Conservation (phyloP, 1,140 invertebrate genomes). For the Drosophila santomea region DNA sequence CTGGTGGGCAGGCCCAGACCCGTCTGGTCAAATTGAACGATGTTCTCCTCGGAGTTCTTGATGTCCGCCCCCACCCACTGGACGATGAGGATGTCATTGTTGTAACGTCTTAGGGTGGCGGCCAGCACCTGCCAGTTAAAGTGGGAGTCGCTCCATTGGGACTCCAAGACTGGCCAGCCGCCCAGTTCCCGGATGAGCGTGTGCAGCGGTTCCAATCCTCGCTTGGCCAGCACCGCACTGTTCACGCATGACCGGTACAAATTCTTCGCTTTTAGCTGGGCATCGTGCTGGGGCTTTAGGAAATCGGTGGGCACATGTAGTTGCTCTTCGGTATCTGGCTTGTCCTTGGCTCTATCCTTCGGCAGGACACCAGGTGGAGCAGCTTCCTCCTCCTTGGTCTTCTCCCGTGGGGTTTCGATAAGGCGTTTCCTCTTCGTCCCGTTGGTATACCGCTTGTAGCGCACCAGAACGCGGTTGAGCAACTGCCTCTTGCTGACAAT, state of each 20-base stretch:
- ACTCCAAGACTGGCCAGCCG: conserved; percentile 93
- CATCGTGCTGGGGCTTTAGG: conserved; percentile 84
- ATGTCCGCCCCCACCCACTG: conserved; percentile 95
- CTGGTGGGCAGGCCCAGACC: conserved; percentile 93
- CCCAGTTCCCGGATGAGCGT: conserved; percentile 90
- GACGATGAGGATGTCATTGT: conserved; percentile 92
- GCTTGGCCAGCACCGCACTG: conserved; percentile 88
- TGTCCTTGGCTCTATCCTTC: conserved; percentile 20
- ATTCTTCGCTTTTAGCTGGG: conserved; percentile 90
- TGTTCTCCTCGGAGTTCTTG: conserved; percentile 93
- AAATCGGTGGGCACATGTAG: conserved; percentile 15
- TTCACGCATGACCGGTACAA: conserved; percentile 95
- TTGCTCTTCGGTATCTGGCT: conserved; percentile 7
- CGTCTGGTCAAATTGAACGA: conserved; percentile 95
- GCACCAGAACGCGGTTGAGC: conserved; percentile 58
- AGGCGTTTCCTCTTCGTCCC: conserved; percentile 58
- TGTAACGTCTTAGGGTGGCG: conserved; percentile 91
- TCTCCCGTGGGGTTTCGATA: conserved; percentile 50
- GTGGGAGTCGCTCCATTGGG: conserved; percentile 87
- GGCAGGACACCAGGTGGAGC: background rate
- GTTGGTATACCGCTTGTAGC: conserved; percentile 67
- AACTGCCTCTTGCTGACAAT: conserved; percentile 62
- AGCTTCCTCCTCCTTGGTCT: conserved; percentile 51
- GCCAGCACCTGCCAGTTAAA: conserved; percentile 92
- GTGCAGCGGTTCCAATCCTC: conserved; percentile 90